Conservation (phyloP, 1,140 invertebrate species). For the Dysdera silvatica region DNA sequence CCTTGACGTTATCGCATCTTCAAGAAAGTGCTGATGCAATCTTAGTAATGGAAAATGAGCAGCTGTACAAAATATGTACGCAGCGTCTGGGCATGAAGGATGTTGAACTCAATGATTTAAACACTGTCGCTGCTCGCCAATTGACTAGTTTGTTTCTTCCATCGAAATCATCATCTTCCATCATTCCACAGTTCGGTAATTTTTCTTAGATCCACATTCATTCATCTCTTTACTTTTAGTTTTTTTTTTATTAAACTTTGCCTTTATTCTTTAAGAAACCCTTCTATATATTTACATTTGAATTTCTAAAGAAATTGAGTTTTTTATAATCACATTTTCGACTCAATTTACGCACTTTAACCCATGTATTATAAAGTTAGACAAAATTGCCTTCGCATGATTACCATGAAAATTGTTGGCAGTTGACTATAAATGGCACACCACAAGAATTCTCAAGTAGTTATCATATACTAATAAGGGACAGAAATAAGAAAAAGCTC, state of each 20-base stretch:
- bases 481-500: no score
- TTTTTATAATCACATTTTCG: not conserved
- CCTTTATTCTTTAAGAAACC: no score
- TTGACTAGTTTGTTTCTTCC: slow-evolving; percentile 42
- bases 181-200: slow-evolving; percentile 14
- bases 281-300: no score
- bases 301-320: not conserved
- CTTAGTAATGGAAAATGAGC: slow-evolving; percentile 46
- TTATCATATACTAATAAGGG: no score
- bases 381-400: no score
- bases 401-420: no score
- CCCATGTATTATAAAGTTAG: not conserved
- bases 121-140: slow-evolving; percentile 43
- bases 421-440: no score
- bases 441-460: no score
- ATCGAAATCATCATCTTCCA: not conserved
- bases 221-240: not conserved
- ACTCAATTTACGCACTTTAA: not conserved
- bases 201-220: not conserved
- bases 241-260: no score
- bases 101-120: slow-evolving; percentile 41
- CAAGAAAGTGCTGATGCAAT: slow-evolving; percentile 44
- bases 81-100: slow-evolving; percentile 41
- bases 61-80: slow-evolving; percentile 42
- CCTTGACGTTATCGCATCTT: slow-evolving; percentile 44